These are phyloP conservation scores for Asobara japonica DNA, from an alignment of 1,140 invertebrate species.

Conservation along the genomic window DNA sequence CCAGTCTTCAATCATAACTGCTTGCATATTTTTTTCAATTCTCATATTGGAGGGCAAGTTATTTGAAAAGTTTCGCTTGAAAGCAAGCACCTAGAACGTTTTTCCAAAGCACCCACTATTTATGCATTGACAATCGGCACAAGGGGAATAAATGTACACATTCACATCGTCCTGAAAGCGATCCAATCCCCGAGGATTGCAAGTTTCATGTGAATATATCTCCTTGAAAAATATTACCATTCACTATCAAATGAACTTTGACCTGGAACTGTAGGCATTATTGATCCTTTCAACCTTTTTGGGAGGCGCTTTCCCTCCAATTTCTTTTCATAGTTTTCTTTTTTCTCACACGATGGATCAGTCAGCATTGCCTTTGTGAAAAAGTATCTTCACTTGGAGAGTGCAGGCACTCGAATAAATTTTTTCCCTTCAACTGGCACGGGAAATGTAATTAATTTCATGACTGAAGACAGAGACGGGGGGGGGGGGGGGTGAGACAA, in stretches of 20 bases:
- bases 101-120: background rate
- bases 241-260: background rate
- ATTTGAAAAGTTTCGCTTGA: no score
- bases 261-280: background rate
- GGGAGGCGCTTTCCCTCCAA: background rate
- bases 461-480: background rate
- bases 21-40: no score
- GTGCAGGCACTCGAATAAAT: background rate
- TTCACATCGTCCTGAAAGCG: background rate
- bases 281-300: background rate
- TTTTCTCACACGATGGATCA: background rate
- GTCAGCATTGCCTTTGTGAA: background rate
- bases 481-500: no score
- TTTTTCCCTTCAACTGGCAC: background rate
- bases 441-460: constrained; percentile 8
- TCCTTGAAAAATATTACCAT: background rate
- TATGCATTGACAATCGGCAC: background rate
- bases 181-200: background rate
- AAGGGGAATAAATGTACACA: background rate
- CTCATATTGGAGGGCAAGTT: no score
- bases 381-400: background rate
- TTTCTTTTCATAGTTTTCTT: background rate
- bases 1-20: no score
- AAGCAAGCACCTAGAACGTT: no score
- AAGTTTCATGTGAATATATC: background rate